Conservation (phyloP, 2,797 vertebrate genomes). For the Heliangelus exortis region DNA sequence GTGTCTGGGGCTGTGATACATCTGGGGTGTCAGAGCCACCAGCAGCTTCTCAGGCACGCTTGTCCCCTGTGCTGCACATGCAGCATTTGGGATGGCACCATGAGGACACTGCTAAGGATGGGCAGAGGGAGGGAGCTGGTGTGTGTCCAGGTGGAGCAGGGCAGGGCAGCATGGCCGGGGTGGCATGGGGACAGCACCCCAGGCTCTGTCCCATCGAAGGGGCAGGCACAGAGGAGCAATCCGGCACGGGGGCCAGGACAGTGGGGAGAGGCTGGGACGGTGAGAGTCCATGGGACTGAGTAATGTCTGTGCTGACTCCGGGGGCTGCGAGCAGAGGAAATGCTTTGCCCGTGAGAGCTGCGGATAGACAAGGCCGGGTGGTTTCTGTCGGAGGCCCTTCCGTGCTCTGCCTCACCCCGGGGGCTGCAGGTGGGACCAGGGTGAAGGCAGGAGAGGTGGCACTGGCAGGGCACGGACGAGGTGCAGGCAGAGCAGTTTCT, state of each 20-base stretch:
- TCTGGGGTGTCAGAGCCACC: not conserved
- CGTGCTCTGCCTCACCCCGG: rapidly evolving
- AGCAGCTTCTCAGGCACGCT: not conserved
- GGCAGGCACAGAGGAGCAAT: rapidly evolving
- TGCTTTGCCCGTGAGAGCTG: conserved; percentile 60
- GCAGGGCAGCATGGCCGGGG: rapidly evolving
- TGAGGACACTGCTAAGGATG: rapidly evolving
- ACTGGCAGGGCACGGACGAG: rapidly evolving
- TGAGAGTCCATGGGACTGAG: conserved; percentile 41
- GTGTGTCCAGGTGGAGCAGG: not conserved
- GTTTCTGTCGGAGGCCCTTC: not conserved
- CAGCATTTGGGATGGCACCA: rapidly evolving
- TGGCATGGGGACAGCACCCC: rapidly evolving
- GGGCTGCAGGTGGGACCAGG: not conserved
- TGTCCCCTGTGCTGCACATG: rapidly evolving
- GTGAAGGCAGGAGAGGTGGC: not conserved
- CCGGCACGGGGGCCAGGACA: not conserved
- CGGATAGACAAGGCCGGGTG: not conserved
- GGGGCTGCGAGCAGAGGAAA: conserved; percentile 51
- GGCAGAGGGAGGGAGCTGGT: not conserved
- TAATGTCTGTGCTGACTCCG: conserved; percentile 51
- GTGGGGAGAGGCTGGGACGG: rapidly evolving
- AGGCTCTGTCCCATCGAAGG: rapidly evolving
- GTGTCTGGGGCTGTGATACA: not conserved
- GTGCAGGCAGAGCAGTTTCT: rapidly evolving